Evolutionary conservation across 2,113 vertebrate species (phyloP), one percentile per base, ranked within the genome.

Genomic region (Rhea americana): DNA sequence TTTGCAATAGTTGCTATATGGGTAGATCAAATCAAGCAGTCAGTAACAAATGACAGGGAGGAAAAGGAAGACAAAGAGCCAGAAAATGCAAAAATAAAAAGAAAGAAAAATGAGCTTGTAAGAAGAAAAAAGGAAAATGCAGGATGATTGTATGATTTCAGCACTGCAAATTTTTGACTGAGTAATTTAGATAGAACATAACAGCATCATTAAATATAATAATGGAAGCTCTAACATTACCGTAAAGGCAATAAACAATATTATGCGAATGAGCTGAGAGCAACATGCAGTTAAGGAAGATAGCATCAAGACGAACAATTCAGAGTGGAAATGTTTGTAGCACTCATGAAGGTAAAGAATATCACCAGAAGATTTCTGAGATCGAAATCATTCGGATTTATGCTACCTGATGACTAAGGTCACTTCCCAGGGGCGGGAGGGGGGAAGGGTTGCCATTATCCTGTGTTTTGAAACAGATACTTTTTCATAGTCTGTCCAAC

Each of bases 241-340:
- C 13, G 32, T 61, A 90, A 80, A 73, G 22, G 13, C 32, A 74
- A 75, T 35, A 63, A 70, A 71, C 32, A 28, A 25, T 10, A 4
- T 58, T 37, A 39, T 4, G 78, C 13, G 16, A 59, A 41, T 21
- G 10, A 82, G 50, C 11, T 15, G 76, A 68, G 24, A 58, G 48
- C 55, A 83, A 28, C 14, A 13, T 13, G 13, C 21, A n/a, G 22
- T 15, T 56, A 15, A 67, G 6, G 28, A 68, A 30, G 39, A 76
- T 0, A 41, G 15, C 21, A 58, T 25, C 32, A 18, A 62, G 1
- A 1, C 21, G 63, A 35, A 53, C 41, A 3, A 6, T 15, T 39
- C 24, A 59, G 18, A 80, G 16, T 51, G 7, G 67, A 37, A 75
- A 41, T 1, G 3, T 32, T 70, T 74, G 43, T 39, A 65, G 62